Evolutionary conservation across 2,113 vertebrate species (phyloP).

Genomic region (Puffinus mauretanicus): DNA sequence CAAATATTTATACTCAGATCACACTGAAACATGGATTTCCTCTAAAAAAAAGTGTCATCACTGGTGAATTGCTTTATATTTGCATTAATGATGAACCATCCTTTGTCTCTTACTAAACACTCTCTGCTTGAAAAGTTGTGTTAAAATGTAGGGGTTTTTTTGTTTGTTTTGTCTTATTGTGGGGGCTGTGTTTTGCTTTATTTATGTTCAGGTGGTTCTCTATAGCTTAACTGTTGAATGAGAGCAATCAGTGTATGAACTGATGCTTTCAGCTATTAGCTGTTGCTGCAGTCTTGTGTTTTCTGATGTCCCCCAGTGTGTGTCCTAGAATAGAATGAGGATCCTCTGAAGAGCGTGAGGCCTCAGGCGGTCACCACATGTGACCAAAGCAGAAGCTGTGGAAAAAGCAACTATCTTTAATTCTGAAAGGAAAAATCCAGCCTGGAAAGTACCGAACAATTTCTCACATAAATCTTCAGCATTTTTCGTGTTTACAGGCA

Average conservation of each 20-base stretch:
- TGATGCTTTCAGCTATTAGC: neutral
- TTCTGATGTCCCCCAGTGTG: fast-evolving
- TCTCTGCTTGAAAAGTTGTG: neutral
- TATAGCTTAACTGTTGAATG: neutral
- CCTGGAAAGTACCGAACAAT: conserved; percentile 21
- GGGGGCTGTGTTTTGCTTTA: neutral
- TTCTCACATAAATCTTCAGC: neutral
- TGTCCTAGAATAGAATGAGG: conserved; percentile 32
- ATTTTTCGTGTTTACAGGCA: neutral
- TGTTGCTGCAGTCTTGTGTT: neutral
- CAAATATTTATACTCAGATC: neutral
- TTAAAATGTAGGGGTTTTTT: neutral
- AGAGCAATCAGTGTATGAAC: neutral
- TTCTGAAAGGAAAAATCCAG: neutral
- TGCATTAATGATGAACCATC: neutral
- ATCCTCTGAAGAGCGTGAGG: neutral
- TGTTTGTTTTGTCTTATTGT: neutral
- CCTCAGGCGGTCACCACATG: neutral
- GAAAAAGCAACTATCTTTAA: neutral
- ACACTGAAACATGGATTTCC: neutral
- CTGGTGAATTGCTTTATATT: neutral
- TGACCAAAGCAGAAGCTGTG: conserved; percentile 50
- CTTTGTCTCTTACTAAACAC: neutral
- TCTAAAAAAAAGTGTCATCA: neutral
- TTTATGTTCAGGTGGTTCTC: neutral